A percentile compares a stretch with the other conserved stretches of the same genome.
Evolutionary conservation across 64 coral and sea anemone genomes (phyloP).

Genomic region (Pocillopora verrucosa): DNA sequence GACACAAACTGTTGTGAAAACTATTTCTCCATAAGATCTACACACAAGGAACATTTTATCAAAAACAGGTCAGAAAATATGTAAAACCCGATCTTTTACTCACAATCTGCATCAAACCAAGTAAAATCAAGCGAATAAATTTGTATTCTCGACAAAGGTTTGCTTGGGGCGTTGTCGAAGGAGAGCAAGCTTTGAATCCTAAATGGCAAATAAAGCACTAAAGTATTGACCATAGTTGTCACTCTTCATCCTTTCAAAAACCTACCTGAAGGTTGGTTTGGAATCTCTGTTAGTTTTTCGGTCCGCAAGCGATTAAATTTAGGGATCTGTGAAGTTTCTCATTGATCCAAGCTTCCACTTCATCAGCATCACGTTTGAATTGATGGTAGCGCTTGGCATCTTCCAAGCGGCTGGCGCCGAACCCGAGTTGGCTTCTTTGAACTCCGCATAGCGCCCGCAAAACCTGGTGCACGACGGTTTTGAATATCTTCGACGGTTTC

Average conservation of each 20-base stretch:
- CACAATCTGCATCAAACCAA: not conserved
- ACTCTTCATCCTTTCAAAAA: not conserved
- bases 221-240: not conserved
- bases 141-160: slow-evolving; percentile 8
- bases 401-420: slow-evolving; percentile 86
- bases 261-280: slow-evolving; percentile 95
- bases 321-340: slow-evolving; percentile 99
- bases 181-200: slow-evolving; percentile 14
- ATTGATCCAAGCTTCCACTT: slow-evolving; percentile 98
- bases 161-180: slow-evolving; percentile 37
- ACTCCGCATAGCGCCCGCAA: slow-evolving; percentile 94
- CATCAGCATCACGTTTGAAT: slow-evolving; percentile 97
- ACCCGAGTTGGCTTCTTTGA: slow-evolving; percentile 92
- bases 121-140: slow-evolving; percentile 2
- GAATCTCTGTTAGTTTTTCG: slow-evolving; percentile 93
- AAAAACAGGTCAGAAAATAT: no score
- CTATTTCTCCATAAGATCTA: no score
- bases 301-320: slow-evolving; percentile 94
- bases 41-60: no score
- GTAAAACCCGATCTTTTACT: no score
- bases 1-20: not conserved
- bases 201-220: not conserved
- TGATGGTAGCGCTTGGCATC: slow-evolving; percentile 96
- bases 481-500: slow-evolving; percentile 99
- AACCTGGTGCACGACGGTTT: slow-evolving; percentile 90